phyloP scores from a whole-genome alignment of 2,113 vertebrate species.

The Embiotoca jacksoni region DNA sequence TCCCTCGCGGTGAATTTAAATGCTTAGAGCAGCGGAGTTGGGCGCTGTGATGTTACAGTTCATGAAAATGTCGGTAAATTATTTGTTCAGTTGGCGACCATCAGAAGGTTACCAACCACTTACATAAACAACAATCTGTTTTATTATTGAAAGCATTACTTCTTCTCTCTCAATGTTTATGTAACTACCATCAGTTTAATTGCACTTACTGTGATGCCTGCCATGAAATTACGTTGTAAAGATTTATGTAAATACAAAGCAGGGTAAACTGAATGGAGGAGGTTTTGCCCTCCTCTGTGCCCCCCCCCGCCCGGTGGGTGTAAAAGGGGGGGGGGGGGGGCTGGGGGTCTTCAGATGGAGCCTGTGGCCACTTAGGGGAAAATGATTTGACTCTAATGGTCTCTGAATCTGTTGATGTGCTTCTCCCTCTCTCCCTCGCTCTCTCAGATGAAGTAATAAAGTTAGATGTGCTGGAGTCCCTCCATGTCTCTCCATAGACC shows the following conservation, averaged over 20 bases:
- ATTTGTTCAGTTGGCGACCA: slow-evolving; percentile 50
- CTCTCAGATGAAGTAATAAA: slow-evolving; percentile 78
- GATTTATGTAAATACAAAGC: slow-evolving; percentile 55
- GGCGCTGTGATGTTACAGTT: slow-evolving; percentile 26
- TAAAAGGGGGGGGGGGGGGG: slow-evolving; percentile 12
- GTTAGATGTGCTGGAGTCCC: slow-evolving; percentile 66
- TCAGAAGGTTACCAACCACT: slow-evolving; percentile 38
- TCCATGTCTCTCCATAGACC: slow-evolving; percentile 77
- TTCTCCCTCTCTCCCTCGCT: slow-evolving; percentile 58
- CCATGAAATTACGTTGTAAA: slow-evolving; percentile 51
- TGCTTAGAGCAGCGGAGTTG: slow-evolving; percentile 7
- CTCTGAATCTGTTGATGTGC: slow-evolving; percentile 72
- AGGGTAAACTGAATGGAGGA: slow-evolving; percentile 6
- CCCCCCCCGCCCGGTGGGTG: slow-evolving; percentile 25
- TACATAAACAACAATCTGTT: slow-evolving; percentile 61
- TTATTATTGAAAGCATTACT: slow-evolving; percentile 44
- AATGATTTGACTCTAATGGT: slow-evolving; percentile 60
- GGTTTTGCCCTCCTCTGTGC: slow-evolving; percentile 32
- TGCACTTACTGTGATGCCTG: slow-evolving; percentile 26
- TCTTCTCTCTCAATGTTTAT: slow-evolving; percentile 38
- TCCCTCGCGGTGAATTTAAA: slow-evolving; percentile 1
- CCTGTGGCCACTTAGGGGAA: slow-evolving; percentile 62
- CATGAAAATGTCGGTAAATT: slow-evolving; percentile 45
- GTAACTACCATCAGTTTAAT: slow-evolving; percentile 50
- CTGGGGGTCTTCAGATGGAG: slow-evolving; percentile 57